Conservation (phyloP, 2,113 vertebrate species). For the Myrmophylax atrothorax region DNA sequence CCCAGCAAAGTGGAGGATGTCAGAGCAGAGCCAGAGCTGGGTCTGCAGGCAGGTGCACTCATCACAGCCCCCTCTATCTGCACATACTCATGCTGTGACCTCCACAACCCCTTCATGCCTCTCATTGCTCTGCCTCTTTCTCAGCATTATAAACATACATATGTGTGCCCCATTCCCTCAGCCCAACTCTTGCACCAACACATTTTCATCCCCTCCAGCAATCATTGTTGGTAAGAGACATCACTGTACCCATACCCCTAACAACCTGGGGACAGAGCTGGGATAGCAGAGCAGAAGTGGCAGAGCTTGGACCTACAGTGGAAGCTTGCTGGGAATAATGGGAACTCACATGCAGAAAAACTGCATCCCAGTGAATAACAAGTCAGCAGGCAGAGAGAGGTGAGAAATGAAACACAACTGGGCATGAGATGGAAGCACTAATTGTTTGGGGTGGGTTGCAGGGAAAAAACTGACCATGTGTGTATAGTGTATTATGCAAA, state of each 20-base stretch:
- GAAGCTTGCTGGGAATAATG: background rate
- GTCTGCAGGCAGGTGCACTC: background rate
- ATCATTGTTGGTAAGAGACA: background rate
- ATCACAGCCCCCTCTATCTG: background rate
- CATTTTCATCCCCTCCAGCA: background rate
- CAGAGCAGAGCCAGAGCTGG: background rate
- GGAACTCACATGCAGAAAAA: background rate
- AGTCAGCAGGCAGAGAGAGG: background rate
- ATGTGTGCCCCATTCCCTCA: background rate
- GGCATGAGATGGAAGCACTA: background rate
- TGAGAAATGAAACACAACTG: background rate
- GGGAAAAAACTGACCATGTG: background rate
- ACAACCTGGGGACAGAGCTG: background rate
- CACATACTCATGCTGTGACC: rapidly evolving
- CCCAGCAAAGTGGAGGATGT: background rate
- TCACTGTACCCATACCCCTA: background rate
- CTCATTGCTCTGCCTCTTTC: background rate
- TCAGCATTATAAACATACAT: background rate
- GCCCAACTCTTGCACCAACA: background rate
- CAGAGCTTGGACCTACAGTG: background rate
- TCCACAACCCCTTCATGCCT: rapidly evolving
- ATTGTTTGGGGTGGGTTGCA: background rate
- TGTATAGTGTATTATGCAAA: conserved; percentile 4
- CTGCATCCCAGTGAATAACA: background rate
- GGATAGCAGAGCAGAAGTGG: background rate